Evolutionary conservation across 2,888 invertebrate genomes (phyloP).

Genomic region (Limulus polyphemus): DNA sequence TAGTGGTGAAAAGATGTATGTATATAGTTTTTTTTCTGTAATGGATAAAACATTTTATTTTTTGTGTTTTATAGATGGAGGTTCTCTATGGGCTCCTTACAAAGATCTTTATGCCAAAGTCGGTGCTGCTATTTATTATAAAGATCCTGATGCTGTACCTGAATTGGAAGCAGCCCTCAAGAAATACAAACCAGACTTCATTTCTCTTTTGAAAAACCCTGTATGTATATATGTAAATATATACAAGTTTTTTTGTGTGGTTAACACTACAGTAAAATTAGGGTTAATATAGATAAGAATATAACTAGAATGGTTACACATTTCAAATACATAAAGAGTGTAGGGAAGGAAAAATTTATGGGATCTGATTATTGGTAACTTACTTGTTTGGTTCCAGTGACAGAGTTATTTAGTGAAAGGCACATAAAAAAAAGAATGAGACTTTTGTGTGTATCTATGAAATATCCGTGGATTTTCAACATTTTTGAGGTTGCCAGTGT

Average conservation of each 20-base stretch:
- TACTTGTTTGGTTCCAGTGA: no score
- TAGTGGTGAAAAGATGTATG: no score
- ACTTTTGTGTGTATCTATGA: no score
- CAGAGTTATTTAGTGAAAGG: no score
- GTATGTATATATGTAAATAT: conserved; percentile 45
- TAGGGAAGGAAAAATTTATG: background rate
- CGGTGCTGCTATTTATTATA: conserved; percentile 33
- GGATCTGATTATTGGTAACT: background rate
- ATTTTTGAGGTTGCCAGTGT: no score
- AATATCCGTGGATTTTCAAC: no score
- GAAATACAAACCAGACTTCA: conserved; percentile 73
- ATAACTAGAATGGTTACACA: no score
- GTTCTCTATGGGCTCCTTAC: conserved; percentile 35
- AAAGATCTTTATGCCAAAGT: conserved; percentile 36
- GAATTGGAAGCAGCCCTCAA: conserved; percentile 59
- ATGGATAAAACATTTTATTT: no score
- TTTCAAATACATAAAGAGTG: no score
- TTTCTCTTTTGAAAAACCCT: conserved; percentile 69
- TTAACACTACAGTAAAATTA: background rate
- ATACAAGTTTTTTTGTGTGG: no score
- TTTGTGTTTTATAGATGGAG: conserved; percentile 7
- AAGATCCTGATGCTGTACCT: conserved; percentile 34
- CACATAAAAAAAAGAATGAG: no score
- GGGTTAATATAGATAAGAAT: background rate
- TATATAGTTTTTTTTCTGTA: no score